phyloP scores from a whole-genome alignment of 2,113 vertebrate species.

The Lophius piscatorius region DNA sequence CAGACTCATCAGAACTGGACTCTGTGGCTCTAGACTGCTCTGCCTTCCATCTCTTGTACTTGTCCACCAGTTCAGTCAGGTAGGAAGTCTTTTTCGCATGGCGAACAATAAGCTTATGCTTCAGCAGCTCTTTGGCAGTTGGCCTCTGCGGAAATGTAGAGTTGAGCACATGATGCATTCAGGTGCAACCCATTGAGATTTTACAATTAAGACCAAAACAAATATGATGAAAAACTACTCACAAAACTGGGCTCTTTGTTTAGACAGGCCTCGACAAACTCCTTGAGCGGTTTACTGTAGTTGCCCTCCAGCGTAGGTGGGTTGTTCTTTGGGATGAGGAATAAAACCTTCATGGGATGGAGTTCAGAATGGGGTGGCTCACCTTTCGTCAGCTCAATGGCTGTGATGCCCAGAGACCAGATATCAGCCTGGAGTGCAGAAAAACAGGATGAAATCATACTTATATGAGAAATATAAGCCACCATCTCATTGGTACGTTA shows the following conservation, averaged over 20 bases:
- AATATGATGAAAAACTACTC: slow-evolving; percentile 70
- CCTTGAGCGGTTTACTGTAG: slow-evolving; percentile 96
- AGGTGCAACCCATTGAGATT: no score
- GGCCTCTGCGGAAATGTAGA: slow-evolving; percentile 84
- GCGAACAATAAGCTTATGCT: slow-evolving; percentile 96
- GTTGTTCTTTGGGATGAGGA: slow-evolving; percentile 98
- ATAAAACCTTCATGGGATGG: slow-evolving; percentile 98
- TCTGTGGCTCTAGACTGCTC: slow-evolving; percentile 88
- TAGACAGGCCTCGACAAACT: slow-evolving; percentile 95
- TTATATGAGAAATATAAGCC: no score
- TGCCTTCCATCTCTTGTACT: slow-evolving; percentile 95
- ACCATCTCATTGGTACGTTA: no score
- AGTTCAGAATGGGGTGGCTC: slow-evolving; percentile 95
- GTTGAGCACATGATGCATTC: neutral
- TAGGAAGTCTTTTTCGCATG: slow-evolving; percentile 97
- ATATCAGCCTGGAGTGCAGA: slow-evolving; percentile 90
- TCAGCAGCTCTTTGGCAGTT: slow-evolving; percentile 95
- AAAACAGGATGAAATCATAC: neutral
- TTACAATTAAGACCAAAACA: no score
- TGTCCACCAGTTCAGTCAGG: slow-evolving; percentile 95
- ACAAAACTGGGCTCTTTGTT: slow-evolving; percentile 99
- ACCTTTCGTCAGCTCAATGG: slow-evolving; percentile 95
- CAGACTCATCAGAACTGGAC: slow-evolving; percentile 95
- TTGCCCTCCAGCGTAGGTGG: slow-evolving; percentile 95
- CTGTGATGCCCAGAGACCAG: slow-evolving; percentile 97